Evolutionary conservation across 2,888 invertebrate species (phyloP).

Genomic region (Nomada fucata): DNA sequence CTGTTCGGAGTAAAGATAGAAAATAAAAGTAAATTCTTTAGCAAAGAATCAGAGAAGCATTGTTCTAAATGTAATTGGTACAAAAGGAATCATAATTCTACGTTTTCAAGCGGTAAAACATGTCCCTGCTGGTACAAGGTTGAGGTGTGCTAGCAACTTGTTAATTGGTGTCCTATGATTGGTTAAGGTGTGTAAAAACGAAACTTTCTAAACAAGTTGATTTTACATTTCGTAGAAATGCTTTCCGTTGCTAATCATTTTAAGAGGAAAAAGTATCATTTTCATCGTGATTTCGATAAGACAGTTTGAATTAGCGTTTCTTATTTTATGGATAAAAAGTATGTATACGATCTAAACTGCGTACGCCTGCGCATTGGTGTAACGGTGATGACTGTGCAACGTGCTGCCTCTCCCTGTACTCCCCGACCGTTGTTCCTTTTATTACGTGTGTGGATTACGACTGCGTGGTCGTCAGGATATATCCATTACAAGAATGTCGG

Average conservation of each 20-base stretch:
- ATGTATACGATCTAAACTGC: conserved; percentile 42
- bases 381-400: conserved; percentile 71
- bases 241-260: not conserved
- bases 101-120: not conserved
- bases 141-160: conserved; percentile 10
- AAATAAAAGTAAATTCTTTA: not conserved
- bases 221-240: not conserved
- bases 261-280: not conserved
- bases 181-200: not conserved
- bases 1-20: no score
- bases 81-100: not conserved
- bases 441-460: conserved; percentile 71
- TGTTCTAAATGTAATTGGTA: not conserved
- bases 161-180: conserved; percentile 8
- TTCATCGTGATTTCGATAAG: not conserved
- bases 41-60: not conserved
- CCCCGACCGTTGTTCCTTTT: conserved; percentile 68
- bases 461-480: conserved; percentile 67
- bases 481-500: conserved; percentile 73
- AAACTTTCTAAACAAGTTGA: not conserved
- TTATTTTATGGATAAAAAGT: conserved; percentile 48
- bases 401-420: conserved; percentile 63
- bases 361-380: conserved; percentile 61
- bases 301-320: conserved; percentile 23
- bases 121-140: not conserved